Evolutionary conservation across 1,140 invertebrate genomes (phyloP).

Genomic region (Trialeurodes vaporariorum): DNA sequence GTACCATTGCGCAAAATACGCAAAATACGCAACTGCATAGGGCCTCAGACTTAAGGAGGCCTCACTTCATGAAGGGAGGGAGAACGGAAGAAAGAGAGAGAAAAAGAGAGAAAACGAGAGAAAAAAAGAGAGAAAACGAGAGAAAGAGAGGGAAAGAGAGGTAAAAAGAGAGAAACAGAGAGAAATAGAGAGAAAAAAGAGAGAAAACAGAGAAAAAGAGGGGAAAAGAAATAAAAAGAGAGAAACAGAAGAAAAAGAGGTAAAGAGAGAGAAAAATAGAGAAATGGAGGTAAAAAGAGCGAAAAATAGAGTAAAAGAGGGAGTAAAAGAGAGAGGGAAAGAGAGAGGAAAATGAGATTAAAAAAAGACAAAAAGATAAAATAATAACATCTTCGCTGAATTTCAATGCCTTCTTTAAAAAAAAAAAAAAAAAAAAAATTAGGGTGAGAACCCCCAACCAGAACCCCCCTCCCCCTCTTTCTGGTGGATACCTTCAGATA

Average conservation of each 20-base stretch:
- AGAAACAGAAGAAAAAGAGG: slow-evolving; percentile 18
- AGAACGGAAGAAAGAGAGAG: not conserved
- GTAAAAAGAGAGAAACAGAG: not conserved
- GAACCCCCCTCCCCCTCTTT: no score
- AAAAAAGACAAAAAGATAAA: not conserved
- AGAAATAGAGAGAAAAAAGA: not conserved
- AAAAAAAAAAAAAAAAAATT: not conserved
- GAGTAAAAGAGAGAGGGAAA: not conserved
- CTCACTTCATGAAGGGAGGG: no score
- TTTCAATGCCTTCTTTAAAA: no score
- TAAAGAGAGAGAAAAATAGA: slow-evolving; percentile 21
- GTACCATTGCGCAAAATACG: no score
- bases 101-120: not conserved
- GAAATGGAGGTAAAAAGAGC: not conserved
- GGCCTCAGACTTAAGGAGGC: no score
- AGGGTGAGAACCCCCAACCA: no score
- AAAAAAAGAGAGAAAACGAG: not conserved
- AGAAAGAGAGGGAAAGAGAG: not conserved
- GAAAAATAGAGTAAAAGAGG: not conserved
- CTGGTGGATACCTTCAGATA: no score
- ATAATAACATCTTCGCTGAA: no score
- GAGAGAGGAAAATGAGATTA: not conserved
- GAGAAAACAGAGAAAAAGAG: not conserved
- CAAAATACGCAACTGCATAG: no score
- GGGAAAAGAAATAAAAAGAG: not conserved